phyloP scores from a whole-genome alignment of 2,113 vertebrate species.

The Lepus europaeus region DNA sequence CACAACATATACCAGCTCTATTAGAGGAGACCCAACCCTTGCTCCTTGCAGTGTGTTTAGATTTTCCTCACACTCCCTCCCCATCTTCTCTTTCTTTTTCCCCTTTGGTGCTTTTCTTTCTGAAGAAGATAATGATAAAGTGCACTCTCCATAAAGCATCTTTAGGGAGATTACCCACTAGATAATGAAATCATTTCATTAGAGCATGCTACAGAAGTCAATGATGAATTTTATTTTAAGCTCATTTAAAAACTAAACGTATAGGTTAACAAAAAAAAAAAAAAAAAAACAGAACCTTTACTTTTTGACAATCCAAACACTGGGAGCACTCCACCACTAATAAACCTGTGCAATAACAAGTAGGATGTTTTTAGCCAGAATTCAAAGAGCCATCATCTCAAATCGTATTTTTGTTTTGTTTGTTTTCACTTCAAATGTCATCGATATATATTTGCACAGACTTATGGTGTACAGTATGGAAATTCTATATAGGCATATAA shows the following conservation, averaged over 20 bases:
- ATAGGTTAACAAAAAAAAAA: constrained; percentile 27
- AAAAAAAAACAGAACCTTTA: constrained; percentile 5
- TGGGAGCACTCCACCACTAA: neutral
- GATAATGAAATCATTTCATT: neutral
- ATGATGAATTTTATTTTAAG: neutral
- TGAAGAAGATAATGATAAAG: neutral
- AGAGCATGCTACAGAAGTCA: neutral
- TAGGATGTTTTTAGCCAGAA: neutral
- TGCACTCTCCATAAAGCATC: neutral
- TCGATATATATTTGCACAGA: too few relatives aligned
- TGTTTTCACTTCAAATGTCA: neutral
- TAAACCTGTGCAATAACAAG: neutral
- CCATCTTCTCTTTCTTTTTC: neutral
- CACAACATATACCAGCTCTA: neutral
- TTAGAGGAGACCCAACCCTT: neutral
- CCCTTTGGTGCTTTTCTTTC: neutral
- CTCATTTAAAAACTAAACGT: neutral
- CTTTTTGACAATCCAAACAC: neutral
- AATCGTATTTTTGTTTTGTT: neutral
- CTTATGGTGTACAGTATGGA: too few relatives aligned
- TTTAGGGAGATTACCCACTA: neutral
- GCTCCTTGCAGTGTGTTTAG: neutral
- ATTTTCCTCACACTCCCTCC: neutral
- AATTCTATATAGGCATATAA: too few relatives aligned
- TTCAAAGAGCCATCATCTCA: neutral